Evolutionary conservation across 2,113 vertebrate genomes (phyloP), one percentile per base, ranked within the genome.

Genomic region (Osmerus eperlanus): DNA sequence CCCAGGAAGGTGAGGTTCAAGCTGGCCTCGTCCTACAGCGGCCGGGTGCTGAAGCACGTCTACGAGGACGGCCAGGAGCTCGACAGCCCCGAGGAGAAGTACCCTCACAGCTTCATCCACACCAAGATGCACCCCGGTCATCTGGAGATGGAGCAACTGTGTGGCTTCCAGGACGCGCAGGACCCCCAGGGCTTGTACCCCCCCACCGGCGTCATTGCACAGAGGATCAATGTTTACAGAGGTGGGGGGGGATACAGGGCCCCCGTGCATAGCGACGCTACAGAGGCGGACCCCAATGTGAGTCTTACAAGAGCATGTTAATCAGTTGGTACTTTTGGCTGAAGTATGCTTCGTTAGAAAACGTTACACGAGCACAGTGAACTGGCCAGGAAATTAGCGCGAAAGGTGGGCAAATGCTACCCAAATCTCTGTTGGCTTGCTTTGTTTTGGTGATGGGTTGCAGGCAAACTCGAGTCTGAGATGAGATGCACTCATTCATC

Each of bases 11-110:
- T 99, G 56, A 89, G 97, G 72, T 99, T 99, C 89, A 96, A 95
- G 79, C 94, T 99, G 68, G 96, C 95, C 0, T 99, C 97, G 0
- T 92, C 96, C 1, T 96, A 95, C 91, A 99, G 97, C 0, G 97
- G 97, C 0, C 90, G 97, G 0, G 94, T 99, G 65, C 67, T 99
- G 29, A 99, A 97, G 79, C 96, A 99, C 4, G 97, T 99, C 58
- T 99, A 90, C 0, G 97, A 99, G 72, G 97, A 99, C 0, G 97
- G 97, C 21, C 96, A 98, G 87, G 96, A 96, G 76, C 89, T 98
- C 51, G 95, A 98, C 67, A 95, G 91, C 7, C 96, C 96, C 0
- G 94, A 94, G 78, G 94, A 95, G 32, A 95, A 96, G 78, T 96
- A 91, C 70, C 92, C 95, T 1, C 94, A 94, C 81, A 93, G 94